phyloP scores from a whole-genome alignment of 2,113 vertebrate species.

The Etheostoma spectabile region DNA sequence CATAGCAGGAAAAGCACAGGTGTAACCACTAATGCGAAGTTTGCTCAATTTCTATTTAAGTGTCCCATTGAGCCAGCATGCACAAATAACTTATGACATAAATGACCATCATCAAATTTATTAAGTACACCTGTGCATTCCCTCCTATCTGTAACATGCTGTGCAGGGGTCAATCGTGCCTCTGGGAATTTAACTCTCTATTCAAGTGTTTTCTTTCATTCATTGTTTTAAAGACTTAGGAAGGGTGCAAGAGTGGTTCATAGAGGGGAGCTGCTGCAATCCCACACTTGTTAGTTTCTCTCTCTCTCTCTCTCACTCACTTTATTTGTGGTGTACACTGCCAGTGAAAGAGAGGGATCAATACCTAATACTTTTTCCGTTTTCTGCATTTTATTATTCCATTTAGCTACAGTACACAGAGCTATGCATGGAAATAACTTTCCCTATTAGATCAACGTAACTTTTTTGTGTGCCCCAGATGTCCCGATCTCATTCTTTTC shows the following conservation, averaged over 20 bases:
- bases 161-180: not conserved
- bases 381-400: conserved; percentile 62
- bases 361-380: conserved; percentile 57
- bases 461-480: conserved; percentile 30
- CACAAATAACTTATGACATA: not conserved
- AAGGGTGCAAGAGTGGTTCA: not conserved
- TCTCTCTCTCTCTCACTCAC: not conserved
- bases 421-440: conserved; percentile 52
- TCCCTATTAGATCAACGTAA: conserved; percentile 34
- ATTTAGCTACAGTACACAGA: conserved; percentile 37
- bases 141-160: not conserved
- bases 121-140: not conserved
- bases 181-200: not conserved
- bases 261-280: not conserved
- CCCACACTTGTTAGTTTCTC: too few species aligned
- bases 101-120: not conserved
- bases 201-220: not conserved
- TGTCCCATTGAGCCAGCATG: not conserved
- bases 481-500: conserved; percentile 33
- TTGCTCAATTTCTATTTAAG: not conserved
- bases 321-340: conserved; percentile 19
- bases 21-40: not conserved
- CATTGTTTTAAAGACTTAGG: not conserved
- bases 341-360: conserved; percentile 40
- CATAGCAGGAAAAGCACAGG: not conserved